Conservation (phyloP, 2,113 vertebrate species). For the Cephalopholis sonnerati region DNA sequence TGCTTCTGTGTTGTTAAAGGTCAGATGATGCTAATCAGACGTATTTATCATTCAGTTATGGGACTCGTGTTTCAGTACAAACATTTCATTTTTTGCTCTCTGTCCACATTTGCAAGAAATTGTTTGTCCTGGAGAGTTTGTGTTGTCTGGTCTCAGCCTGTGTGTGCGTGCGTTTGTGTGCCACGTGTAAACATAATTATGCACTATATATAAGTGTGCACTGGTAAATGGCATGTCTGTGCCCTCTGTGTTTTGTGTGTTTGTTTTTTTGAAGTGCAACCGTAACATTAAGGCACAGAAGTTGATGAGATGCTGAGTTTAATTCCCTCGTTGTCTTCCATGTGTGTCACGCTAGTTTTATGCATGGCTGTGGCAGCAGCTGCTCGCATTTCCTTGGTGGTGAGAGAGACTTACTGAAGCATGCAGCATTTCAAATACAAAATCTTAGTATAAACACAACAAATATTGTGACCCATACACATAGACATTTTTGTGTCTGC, state of each 20-base stretch:
- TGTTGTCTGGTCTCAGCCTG: conserved; percentile 16
- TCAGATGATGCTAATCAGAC: conserved; percentile 62
- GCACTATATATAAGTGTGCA: background rate
- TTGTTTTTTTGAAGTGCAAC: conserved; percentile 47
- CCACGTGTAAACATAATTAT: conserved; percentile 22
- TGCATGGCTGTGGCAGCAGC: conserved; percentile 68
- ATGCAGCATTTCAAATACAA: conserved; percentile 39
- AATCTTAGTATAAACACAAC: conserved; percentile 29
- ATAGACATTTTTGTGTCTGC: background rate
- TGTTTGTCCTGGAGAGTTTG: conserved; percentile 25
- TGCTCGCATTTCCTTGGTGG: conserved; percentile 62
- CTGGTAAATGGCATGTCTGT: conserved; percentile 36
- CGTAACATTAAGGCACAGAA: conserved; percentile 31
- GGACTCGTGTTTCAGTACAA: conserved; percentile 34
- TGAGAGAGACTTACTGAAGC: conserved; percentile 56
- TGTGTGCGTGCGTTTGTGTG: conserved; percentile 18
- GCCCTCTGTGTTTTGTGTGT: conserved; percentile 12
- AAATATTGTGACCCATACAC: conserved; percentile 10
- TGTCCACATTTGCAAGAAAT: background rate
- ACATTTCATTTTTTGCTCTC: conserved; percentile 7
- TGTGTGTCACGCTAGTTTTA: conserved; percentile 72
- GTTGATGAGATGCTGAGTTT: conserved; percentile 62
- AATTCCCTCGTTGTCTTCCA: conserved; percentile 58
- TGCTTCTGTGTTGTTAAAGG: conserved; percentile 55
- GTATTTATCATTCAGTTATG: conserved; percentile 49